These are phyloP conservation scores for Caretta caretta DNA, from an alignment of 2,113 vertebrate genomes.

Conservation along the genomic window DNA sequence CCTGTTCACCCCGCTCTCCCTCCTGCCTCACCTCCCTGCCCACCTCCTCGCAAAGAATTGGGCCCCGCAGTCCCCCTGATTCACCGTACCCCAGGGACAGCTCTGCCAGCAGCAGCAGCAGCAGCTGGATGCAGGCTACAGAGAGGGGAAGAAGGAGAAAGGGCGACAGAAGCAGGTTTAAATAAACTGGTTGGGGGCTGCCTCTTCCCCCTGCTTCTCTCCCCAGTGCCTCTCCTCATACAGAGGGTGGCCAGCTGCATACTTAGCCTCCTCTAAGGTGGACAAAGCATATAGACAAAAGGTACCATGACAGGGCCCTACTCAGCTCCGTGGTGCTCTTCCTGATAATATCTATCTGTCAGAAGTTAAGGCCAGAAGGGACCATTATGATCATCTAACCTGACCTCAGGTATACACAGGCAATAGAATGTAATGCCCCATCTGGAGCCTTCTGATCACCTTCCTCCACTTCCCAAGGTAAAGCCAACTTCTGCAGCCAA, in stretches of 20 bases:
- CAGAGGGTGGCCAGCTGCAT: conserved; percentile 50
- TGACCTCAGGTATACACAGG: not conserved
- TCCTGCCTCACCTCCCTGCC: no score
- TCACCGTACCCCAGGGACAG: no score
- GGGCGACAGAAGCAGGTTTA: not conserved
- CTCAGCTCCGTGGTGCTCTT: conserved; percentile 32
- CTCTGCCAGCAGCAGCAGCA: no score
- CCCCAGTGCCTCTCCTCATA: not conserved
- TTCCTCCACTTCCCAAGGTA: not conserved
- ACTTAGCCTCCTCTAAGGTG: conserved; percentile 8
- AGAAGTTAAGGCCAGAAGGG: not conserved
- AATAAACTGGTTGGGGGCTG: not conserved
- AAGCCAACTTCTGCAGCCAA: not conserved
- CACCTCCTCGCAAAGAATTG: no score
- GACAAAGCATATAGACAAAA: conserved; percentile 43
- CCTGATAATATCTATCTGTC: conserved; percentile 20
- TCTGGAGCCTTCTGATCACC: not conserved
- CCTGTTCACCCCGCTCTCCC: no score
- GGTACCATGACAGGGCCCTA: conserved; percentile 48
- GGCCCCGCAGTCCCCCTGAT: no score
- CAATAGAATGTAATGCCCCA: not conserved
- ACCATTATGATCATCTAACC: not conserved
- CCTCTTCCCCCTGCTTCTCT: not conserved
- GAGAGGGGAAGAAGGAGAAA: conserved; percentile 13
- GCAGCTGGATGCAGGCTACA: not conserved